Conservation (phyloP, 2,797 vertebrate species). For the Peromyscus melanophrys region DNA sequence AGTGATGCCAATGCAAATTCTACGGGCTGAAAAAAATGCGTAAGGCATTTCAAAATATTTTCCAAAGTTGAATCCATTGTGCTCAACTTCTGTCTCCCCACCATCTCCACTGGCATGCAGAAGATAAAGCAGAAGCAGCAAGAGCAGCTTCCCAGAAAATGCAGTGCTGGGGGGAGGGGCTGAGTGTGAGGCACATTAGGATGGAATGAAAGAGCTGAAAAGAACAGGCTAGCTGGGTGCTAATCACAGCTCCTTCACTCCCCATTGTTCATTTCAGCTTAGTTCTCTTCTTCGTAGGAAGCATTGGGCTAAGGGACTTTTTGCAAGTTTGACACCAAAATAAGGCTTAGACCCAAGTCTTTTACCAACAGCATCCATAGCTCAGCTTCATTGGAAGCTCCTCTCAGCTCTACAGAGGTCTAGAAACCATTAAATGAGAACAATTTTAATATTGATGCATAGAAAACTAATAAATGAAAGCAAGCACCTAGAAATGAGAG, state of each 20-base stretch:
- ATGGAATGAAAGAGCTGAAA: neutral
- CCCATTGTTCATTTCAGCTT: neutral
- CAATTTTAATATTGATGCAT: conserved; percentile 47
- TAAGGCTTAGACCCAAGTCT: neutral
- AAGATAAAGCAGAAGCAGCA: neutral
- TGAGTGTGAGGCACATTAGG: neutral
- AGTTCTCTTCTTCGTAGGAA: neutral
- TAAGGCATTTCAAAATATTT: conserved; percentile 71
- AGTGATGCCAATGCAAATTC: conserved; percentile 75
- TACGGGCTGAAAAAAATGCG: conserved; percentile 62
- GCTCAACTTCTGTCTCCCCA: conserved; percentile 1
- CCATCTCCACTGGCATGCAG: neutral
- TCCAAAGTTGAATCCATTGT: conserved; percentile 14
- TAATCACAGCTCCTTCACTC: neutral
- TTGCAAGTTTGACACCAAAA: conserved; percentile 38
- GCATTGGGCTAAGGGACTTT: neutral
- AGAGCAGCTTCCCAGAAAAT: neutral
- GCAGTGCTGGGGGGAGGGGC: no score
- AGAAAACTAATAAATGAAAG: conserved; percentile 75
- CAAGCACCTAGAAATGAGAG: conserved; percentile 77
- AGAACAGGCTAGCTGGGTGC: neutral
- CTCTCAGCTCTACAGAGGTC: conserved; percentile 1
- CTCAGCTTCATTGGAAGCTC: neutral
- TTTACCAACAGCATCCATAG: conserved; percentile 5
- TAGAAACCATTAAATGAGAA: conserved; percentile 53